A percentile compares a stretch with the other conserved stretches of the same genome.
phyloP scores from a whole-genome alignment of 2,888 invertebrate genomes.

The Linnaemya vulpina region DNA sequence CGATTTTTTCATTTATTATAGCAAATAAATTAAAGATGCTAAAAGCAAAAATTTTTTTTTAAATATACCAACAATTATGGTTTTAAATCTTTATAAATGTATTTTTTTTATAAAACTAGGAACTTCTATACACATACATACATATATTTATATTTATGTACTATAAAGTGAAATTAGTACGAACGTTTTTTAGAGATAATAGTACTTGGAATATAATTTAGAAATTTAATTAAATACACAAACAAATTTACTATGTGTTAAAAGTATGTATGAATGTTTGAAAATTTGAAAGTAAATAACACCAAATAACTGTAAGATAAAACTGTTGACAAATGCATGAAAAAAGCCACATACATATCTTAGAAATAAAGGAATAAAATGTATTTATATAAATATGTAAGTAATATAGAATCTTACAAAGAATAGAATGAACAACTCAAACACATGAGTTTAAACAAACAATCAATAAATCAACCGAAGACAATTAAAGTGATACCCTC shows the following conservation, averaged over 20 bases:
- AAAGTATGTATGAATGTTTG: neutral
- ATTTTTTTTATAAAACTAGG: no score
- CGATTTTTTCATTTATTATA: no score
- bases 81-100: no score
- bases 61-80: no score
- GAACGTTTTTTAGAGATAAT: neutral
- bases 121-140: neutral
- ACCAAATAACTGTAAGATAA: slow-evolving; percentile 2
- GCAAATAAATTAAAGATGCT: no score
- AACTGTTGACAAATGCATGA: neutral
- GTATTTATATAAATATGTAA: neutral
- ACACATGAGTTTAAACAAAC: slow-evolving; percentile 7
- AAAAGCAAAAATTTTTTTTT: no score
- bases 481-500: slow-evolving; percentile 42
- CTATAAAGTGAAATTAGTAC: neutral
- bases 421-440: slow-evolving; percentile 5
- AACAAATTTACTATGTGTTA: neutral
- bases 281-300: neutral
- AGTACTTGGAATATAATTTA: neutral
- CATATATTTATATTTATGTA: neutral
- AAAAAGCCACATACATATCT: neutral
- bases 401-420: neutral
- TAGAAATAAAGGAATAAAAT: neutral
- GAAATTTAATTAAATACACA: neutral
- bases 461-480: slow-evolving; percentile 42